Base-by-base conservation (phyloP, 2,888 invertebrate species). In the Melanchra persicariae region DNA sequence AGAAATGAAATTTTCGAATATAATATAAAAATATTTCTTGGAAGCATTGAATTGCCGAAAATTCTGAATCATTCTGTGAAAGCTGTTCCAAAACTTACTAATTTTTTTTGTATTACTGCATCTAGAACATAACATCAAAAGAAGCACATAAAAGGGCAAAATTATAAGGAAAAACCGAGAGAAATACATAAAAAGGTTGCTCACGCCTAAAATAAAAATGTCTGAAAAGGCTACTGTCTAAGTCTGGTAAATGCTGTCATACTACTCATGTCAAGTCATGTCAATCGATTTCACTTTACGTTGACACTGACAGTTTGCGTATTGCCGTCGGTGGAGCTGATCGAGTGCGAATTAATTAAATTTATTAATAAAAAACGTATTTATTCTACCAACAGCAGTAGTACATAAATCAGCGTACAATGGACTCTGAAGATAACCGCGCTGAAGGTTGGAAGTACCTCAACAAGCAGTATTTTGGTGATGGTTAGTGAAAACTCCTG, bases 361-460 rank as follows among this genome's bases (percentile, higher is more conserved):
- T 77, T 79, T 79, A 73, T 63, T 81, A 72, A 79, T 71, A 71
- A 74, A 78, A 72, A 69, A 71, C 74, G 78, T 81, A 79, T 70
- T 59, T 69, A 79, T 37, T 81, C 52, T 65, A 70, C 69, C 70
- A 82, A 43, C 19, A 67, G 49, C 64, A 52, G 52, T 72, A 80
- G 57, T 59, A 70, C 59, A 75, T 75, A 80, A 67, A 70, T 69
- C n/a, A 40, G 51, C 65, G 54, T 64, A 84, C 70, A 63, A 94
- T 94, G 94, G 93, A 92, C 71, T 81, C 90, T 26, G 95, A 93
- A 64, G 95, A 94, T 69, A 94, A 95, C 43, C 95, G 96, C 54
- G 95, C 93, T 3, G 96, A 96, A 84, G 96, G 96, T 81, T 96
- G 96, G 96, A 96, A 96, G 84, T 96, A 93, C 88, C 90, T 96